Evolutionary conservation across 2,113 vertebrate species (phyloP).

Genomic region (Syrrhaptes paradoxus): DNA sequence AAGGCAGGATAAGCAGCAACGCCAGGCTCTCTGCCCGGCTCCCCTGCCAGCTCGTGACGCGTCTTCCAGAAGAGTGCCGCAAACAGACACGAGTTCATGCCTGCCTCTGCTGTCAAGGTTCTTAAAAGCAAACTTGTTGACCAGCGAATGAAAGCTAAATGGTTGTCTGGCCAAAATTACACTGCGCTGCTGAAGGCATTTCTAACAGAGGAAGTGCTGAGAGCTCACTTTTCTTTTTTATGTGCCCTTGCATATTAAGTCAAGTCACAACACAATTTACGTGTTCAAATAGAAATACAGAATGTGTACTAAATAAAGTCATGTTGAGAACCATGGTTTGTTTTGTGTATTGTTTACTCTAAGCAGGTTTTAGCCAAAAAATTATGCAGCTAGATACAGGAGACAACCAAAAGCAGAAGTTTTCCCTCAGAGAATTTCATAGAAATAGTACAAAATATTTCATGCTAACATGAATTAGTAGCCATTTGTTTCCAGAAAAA

Average conservation of each 20-base stretch:
- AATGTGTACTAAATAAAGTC: neutral
- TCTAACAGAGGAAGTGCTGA: neutral
- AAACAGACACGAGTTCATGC: neutral
- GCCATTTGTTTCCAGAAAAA: neutral
- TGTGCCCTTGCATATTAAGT: neutral
- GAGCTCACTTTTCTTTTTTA: neutral
- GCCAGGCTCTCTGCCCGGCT: neutral
- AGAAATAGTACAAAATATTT: neutral
- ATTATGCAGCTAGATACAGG: neutral
- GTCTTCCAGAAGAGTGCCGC: neutral
- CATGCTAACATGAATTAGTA: neutral
- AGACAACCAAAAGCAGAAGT: neutral
- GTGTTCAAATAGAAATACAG: neutral
- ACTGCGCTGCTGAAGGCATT: neutral
- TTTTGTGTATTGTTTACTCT: neutral
- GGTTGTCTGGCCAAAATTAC: neutral
- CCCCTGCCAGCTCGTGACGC: conserved; percentile 9
- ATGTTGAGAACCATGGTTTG: rapidly evolving
- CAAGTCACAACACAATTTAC: neutral
- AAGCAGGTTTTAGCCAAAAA: neutral
- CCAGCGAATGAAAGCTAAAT: neutral
- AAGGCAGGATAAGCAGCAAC: neutral
- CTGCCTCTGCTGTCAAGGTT: neutral
- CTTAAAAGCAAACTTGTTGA: neutral
- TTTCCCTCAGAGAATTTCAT: neutral